Conservation (phyloP, 2,113 vertebrate species). For the Ursus arctos region DNA sequence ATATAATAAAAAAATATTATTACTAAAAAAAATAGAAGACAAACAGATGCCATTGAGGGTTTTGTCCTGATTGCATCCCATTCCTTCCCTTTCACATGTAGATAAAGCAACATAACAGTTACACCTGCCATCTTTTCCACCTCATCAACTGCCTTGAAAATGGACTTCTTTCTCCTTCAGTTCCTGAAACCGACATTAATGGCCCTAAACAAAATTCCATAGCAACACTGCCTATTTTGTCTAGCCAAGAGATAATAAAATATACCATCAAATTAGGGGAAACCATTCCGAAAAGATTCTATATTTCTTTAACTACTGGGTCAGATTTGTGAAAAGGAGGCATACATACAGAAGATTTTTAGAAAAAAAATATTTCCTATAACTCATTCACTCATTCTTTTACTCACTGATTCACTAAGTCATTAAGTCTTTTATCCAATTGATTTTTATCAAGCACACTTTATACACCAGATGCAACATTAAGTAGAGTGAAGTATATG, state of each 20-base stretch:
- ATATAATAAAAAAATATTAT: too few relatives aligned
- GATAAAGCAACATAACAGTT: not conserved
- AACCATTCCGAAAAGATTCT: not conserved
- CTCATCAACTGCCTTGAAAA: slow-evolving; percentile 2
- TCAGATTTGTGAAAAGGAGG: not conserved
- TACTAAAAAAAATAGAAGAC: not conserved
- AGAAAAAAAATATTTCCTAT: slow-evolving; percentile 25
- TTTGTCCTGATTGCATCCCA: not conserved
- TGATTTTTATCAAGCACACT: slow-evolving; percentile 38
- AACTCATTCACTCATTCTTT: not conserved
- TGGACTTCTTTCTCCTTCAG: not conserved
- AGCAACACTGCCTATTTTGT: not conserved
- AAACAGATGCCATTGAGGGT: not conserved
- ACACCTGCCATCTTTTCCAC: not conserved
- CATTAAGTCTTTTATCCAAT: not conserved
- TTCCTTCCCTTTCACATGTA: not conserved
- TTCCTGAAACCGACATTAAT: not conserved
- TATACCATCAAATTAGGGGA: not conserved
- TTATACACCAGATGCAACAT: not conserved
- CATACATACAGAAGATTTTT: not conserved
- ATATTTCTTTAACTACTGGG: not conserved
- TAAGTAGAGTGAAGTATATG: slow-evolving; percentile 5
- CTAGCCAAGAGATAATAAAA: not conserved
- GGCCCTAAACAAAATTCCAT: not conserved
- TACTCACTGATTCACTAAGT: not conserved